Evolutionary conservation across 2,888 invertebrate species (phyloP), one percentile per base, ranked within the genome.

Genomic region (Orthonychiurus folsomi): DNA sequence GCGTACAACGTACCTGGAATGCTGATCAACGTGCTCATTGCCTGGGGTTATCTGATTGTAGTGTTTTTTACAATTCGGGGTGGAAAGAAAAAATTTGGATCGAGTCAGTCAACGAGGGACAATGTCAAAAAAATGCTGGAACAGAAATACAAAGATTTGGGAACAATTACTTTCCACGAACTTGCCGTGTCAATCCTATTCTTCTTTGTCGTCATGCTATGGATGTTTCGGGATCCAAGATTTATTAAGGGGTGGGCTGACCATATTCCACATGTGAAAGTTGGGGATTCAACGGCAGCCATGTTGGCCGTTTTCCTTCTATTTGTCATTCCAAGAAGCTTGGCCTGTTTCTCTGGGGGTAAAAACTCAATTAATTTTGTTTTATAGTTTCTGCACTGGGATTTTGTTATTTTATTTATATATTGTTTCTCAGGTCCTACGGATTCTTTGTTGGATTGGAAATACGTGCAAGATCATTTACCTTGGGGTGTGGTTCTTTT

Each of bases 211-310:
- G 87, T 94, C 18, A 74, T 87, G 61, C 81, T 94, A 73, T 94
- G 93, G 86, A 88, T 94, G 77, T 88, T 92, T 77, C 83, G 93
- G 53, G 86, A 86, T 64, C 94, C 94, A 0, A 88, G 89, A 66
- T 90, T 93, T 76, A 85, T 92, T 73, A 79, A 81, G 0, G 94
- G 94, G 1, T 94, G 94, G 93, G 88, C 90, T 0, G 83, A 85
- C 65, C 77, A 83, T 37, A 79, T 88, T 63, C 84, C 85, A 0
- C 73, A 80, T 59, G 80, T 59, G 3, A n/a, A 47, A 12, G 59
- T 59, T 47, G 59, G 59, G 3, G 59, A 59, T 37, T 67, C 69
- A 1, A 67, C 69, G 0, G 63, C 69, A 28, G 93, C 92, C 0
- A 84, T 92, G 75, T 85, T 89, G 68, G 85, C 93, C 18, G 88